Percentiles rank a stretch among this genome's conserved stretches.
These are phyloP conservation scores for Chlorospingus flavigularis DNA, from an alignment of 2,797 vertebrate species.

Conservation along the genomic window DNA sequence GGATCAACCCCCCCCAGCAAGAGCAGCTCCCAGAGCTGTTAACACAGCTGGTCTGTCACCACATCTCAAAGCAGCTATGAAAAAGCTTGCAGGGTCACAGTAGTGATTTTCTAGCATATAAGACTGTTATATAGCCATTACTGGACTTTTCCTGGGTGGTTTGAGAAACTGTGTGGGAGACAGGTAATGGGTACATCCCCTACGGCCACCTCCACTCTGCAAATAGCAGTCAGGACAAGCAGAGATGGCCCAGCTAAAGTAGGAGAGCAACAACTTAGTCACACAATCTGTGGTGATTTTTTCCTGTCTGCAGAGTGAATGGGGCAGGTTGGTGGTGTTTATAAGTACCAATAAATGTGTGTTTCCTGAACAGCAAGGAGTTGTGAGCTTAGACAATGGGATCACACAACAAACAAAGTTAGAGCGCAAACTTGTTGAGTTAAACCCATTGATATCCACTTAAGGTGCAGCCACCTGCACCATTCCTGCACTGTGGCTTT, in stretches of 20 bases:
- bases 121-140: neutral
- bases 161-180: neutral
- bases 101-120: neutral
- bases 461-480: neutral
- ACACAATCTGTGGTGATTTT: accelerated
- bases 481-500: neutral
- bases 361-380: neutral
- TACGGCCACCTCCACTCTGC: neutral
- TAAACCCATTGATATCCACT: neutral
- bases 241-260: neutral
- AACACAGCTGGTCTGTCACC: neutral
- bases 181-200: neutral
- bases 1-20: neutral
- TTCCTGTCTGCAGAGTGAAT: neutral
- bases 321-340: neutral
- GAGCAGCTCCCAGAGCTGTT: neutral
- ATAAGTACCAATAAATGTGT: neutral
- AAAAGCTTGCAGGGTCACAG: neutral
- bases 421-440: neutral
- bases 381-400: neutral
- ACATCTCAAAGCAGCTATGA: neutral
- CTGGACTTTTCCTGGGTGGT: neutral
- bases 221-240: neutral
- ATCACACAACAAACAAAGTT: neutral
- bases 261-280: neutral